Evolutionary conservation across 2,113 vertebrate species (phyloP), one percentile per base, ranked within the genome.

Genomic region (Nannospalax galili): DNA sequence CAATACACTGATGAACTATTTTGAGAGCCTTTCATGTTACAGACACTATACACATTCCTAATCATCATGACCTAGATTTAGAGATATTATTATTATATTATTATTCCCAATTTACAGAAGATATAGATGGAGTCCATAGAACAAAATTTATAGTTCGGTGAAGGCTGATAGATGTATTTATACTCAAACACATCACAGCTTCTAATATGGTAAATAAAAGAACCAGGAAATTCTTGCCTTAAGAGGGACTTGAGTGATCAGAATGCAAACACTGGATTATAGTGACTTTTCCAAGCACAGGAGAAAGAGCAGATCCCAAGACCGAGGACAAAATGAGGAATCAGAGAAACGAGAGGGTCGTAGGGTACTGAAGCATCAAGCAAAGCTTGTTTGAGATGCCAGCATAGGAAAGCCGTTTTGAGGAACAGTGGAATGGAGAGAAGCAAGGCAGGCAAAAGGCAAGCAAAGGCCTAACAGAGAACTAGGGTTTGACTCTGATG

Each of bases 1-100:
- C 88, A 77, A 81, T 91, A 67, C 28, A 48, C 26, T 8, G 12
- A 75, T 79, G 70, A 70, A 75, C 67, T 86, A 77, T 77, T 93
- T 72, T 20, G 24, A 90, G 62, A 91, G 26, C 30, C 58, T 84
- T 88, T 65, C 79, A 60, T 64, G 67, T 62, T 60, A 60, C 78
- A 70, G 78, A 52, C 40, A 91, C 77, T 67, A 40, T 48, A 72
- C 48, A 84, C 30, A 72, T 58, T 94, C 35, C 24, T 64, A 48
- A 88, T 91, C 62, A 93, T 75, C 7, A 60, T 62, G 64, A 72
- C 69, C 60, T 92, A 42, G 48, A 85, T 80, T 93, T 92, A 75
- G 52, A 86, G 32, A 90, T 48, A 52, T 32, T 84, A n/a, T 84
- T 84, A 45, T 84, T 84, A 84, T 48, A n/a, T 72, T 10, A 84